Evolutionary conservation across 2,113 vertebrate species (phyloP).

Genomic region (Acrocephalus kingi): DNA sequence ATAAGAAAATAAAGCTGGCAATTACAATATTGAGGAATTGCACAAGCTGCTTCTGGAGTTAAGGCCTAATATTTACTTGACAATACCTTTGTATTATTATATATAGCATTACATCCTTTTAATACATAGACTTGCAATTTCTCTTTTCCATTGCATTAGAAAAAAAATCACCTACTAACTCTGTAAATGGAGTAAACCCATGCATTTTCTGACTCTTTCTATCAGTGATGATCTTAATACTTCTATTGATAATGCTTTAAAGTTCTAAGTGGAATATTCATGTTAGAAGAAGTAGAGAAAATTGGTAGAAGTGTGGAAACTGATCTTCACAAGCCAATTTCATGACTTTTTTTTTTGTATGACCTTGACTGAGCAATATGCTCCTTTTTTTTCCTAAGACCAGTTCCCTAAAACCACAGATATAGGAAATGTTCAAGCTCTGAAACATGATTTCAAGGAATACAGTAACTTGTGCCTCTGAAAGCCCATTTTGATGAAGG

Average conservation of each 20-base stretch:
- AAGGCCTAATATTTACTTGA: slow-evolving; percentile 28
- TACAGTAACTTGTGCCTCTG: not conserved
- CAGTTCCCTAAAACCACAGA: not conserved
- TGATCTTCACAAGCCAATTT: not conserved
- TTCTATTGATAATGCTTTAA: not conserved
- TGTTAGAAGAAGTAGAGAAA: not conserved
- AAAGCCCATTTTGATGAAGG: not conserved
- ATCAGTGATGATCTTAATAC: not conserved
- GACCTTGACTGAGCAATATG: not conserved
- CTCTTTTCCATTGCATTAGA: not conserved
- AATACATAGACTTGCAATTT: not conserved
- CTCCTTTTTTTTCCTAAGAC: not conserved
- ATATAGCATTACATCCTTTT: not conserved
- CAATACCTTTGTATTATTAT: slow-evolving; percentile 32
- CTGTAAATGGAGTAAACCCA: not conserved
- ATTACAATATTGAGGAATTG: slow-evolving; percentile 52
- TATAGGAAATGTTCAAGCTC: not conserved
- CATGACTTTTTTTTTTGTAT: not conserved
- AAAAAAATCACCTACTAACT: not conserved
- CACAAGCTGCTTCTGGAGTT: not conserved
- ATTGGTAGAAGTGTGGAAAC: not conserved
- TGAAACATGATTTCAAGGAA: not conserved
- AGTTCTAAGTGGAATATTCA: not conserved
- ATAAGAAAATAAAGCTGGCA: slow-evolving; percentile 71
- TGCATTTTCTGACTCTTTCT: not conserved